phyloP scores from a whole-genome alignment of 1,140 invertebrate species.

The honey bee (Apis mellifera) region DNA sequence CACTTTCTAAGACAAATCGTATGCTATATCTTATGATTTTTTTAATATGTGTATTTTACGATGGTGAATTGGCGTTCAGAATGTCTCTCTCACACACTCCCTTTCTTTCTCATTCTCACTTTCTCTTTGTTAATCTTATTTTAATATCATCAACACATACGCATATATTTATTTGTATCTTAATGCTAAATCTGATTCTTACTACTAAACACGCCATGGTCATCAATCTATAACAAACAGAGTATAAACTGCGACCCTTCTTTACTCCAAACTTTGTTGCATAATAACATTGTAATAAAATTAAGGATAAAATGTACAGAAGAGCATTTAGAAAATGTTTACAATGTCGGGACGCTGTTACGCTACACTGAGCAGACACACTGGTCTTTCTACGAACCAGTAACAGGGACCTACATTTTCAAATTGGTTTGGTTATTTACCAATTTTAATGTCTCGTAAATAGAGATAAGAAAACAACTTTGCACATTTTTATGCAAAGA shows the following conservation, averaged over 20 bases:
- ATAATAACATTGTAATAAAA: constrained; percentile 76
- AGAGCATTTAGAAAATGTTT: constrained; percentile 77
- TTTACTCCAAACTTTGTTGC: constrained; percentile 69
- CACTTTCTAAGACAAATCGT: constrained; percentile 44
- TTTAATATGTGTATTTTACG: constrained; percentile 52
- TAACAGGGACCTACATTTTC: constrained; percentile 47
- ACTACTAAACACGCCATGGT: constrained; percentile 58
- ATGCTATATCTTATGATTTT: constrained; percentile 33
- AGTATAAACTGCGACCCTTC: constrained; percentile 66
- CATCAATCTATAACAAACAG: constrained; percentile 63
- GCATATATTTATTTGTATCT: constrained; percentile 51
- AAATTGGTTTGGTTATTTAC: constrained; percentile 14
- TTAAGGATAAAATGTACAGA: constrained; percentile 80
- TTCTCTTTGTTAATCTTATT: constrained; percentile 43
- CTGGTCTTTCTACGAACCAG: constrained; percentile 46
- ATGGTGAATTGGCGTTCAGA: constrained; percentile 45
- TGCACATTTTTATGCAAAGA: neutral
- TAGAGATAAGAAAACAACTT: neutral
- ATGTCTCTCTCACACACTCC: constrained; percentile 27
- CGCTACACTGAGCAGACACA: constrained; percentile 74
- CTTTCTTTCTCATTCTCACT: constrained; percentile 28
- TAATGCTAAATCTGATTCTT: constrained; percentile 54
- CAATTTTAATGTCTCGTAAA: constrained; percentile 22
- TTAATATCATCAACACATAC: constrained; percentile 40
- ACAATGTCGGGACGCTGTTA: constrained; percentile 73